Base-by-base conservation (phyloP, 2,888 invertebrate genomes). In the Gibbula magus region DNA sequence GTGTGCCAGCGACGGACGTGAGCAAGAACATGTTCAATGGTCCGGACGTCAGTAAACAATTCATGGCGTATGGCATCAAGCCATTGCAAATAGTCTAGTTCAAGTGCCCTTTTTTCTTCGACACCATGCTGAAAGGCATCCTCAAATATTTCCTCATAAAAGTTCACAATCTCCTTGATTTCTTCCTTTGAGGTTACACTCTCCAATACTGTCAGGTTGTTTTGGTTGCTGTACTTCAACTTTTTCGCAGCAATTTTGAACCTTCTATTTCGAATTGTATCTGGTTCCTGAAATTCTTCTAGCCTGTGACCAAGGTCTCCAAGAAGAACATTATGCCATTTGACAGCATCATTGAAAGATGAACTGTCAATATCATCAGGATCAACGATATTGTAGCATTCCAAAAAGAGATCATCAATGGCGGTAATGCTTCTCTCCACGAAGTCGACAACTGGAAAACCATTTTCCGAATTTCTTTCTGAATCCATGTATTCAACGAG, bases 41-140 rank as follows among this genome's bases (percentile, higher is more conserved):
- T 29, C 53, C 83, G 81, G 10, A 61, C 39, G 2, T 54, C 25
- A 16, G n/a, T 39, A 20, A 82, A 79, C 13, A 45, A 22, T 0
- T 74, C 51, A 53, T 82, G 81, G 25, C 86, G 29, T 3, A 86
- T 83, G 10, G 83, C 86, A 76, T 78, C 75, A 7, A 86, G 39
- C 86, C 86, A 86, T 70, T 86, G 84, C 20, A 76, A 53, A 25
- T 80, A 82, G 35, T 86, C 84, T 8, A 67, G 70, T 35, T 85
- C 85, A 4, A 85, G 70, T 10, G 73, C 66, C 13, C 53, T 74
- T 22, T 51, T 74, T 3, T 74, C 25, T 45, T 13, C 51, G 16
- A 51, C 74, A 8, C 61, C 52, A 20, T 16, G 52, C 5, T n/a
- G 35, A 7, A 39, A n/a, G 13, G 77, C 67, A 32, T 77, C 80